Evolutionary conservation across 2,113 vertebrate genomes (phyloP), one percentile per base, ranked within the genome.

Genomic region (Pongo abelii): DNA sequence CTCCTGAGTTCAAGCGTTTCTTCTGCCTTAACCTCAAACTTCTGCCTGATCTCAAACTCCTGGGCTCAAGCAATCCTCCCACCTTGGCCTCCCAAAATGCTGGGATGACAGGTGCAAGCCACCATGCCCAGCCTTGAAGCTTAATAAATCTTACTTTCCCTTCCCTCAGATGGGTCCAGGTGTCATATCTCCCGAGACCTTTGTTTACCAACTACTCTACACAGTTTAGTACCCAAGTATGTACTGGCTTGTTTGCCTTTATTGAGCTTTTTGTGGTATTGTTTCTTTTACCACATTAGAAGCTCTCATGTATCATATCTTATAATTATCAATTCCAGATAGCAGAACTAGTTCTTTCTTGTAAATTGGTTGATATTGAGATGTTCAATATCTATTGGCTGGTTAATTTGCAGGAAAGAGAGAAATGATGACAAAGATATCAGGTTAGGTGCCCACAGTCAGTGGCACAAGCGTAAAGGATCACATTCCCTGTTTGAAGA

Each of bases 311-410:
- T 64, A 55, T 69, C 16, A 17, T 43, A 22, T 88, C 77, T 92
- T 79, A 69, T 17, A 70, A 57, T 64, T 67, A 79, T 93, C 25
- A 7, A 55, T 75, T 89, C n/a, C 57, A 61, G 46, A 38, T 13
- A 57, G 67, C 50, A 94, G 61, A 97, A 67, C 84, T 67, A 25
- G 55, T 91, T 95, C 67, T 57, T 75, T 85, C 43, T 55, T 96
- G 72, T 78, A 85, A 92, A 43, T 32, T 61, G 78, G 55, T 48
- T 64, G 48, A 40, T 67, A 48, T 32, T 74, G 59, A 92, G n/a
- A 77, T 83, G 32, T n/a, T 83, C 67, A 32, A 40, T 77, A n/a
- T 61, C 83, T 27, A 30, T 13, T 77, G 35, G 27, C 79, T 95
- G 35, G 22, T 78, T 81, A 50, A 85, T 96, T 48, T 89, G 40